Evolutionary conservation across 2,888 invertebrate species (phyloP).

Genomic region (Stramonita haemastoma): DNA sequence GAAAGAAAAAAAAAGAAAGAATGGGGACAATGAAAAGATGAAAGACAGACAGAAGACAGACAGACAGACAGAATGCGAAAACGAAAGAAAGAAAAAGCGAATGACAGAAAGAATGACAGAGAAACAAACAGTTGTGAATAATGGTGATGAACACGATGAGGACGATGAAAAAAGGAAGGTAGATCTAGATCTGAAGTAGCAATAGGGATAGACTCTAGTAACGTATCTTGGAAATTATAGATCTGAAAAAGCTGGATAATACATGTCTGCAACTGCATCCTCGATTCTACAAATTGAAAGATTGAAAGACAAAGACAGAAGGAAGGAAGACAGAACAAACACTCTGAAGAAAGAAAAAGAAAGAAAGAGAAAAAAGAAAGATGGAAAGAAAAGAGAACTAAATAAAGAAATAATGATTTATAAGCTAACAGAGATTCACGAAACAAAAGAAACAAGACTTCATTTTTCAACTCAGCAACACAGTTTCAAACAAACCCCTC

Average conservation of each 20-base stretch:
- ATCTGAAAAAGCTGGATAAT: too few species aligned
- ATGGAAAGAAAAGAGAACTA: neutral
- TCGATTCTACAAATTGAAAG: neutral
- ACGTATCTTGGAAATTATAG: too few species aligned
- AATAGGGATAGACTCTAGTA: neutral
- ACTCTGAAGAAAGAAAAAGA: neutral
- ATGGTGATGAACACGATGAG: neutral
- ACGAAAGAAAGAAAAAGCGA: neutral
- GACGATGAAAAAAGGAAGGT: neutral
- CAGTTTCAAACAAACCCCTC: too few species aligned
- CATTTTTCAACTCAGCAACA: neutral
- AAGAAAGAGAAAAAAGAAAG: neutral
- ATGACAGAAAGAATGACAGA: neutral
- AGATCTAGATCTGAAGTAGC: neutral
- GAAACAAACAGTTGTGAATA: neutral
- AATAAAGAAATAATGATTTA: too few species aligned
- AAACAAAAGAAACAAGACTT: neutral
- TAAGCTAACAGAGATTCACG: too few species aligned
- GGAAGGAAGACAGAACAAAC: neutral
- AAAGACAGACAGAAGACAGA: neutral
- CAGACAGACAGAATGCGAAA: neutral
- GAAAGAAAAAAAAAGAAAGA: neutral
- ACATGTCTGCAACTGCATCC: too few species aligned
- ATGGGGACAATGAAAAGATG: neutral
- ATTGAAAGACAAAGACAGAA: neutral